Evolutionary conservation across 37 sponge, comb jelly and placozoan genomes (phyloP).

Genomic region (Oopsacas minuta): DNA sequence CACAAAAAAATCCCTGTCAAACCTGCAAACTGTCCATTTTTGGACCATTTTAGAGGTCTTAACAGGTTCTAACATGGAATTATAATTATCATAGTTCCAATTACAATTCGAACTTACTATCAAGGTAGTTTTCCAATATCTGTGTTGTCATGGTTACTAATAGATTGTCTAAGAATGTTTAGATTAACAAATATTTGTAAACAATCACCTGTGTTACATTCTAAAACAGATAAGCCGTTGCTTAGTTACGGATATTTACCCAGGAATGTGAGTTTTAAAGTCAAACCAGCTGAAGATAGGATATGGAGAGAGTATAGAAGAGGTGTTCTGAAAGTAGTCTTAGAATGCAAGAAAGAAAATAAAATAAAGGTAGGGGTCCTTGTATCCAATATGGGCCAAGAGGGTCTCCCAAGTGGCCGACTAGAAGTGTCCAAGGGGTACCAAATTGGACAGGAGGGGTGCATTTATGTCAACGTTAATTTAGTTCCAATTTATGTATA

Average conservation of each 20-base stretch:
- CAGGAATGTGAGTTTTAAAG: not conserved
- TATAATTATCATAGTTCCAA: not conserved
- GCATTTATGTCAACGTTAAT: no score
- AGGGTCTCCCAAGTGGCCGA: no score
- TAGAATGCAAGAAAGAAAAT: not conserved
- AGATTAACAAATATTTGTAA: not conserved
- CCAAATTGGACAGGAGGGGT: no score
- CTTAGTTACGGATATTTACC: not conserved
- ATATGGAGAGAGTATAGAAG: not conserved
- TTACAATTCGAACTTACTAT: not conserved
- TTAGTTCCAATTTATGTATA: no score
- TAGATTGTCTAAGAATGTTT: not conserved
- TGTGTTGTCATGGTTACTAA: not conserved
- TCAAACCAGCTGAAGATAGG: not conserved
- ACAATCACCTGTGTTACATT: not conserved
- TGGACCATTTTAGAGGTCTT: not conserved
- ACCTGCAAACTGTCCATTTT: no score
- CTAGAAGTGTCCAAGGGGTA: no score
- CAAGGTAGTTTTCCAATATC: slow-evolving; percentile 1
- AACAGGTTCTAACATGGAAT: not conserved
- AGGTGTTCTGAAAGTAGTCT: not conserved
- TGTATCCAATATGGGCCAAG: no score
- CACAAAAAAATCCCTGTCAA: no score
- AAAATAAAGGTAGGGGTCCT: not conserved
- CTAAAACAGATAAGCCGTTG: not conserved